Conservation (phyloP, 2,113 vertebrate genomes). For the Tapirus terrestris region DNA sequence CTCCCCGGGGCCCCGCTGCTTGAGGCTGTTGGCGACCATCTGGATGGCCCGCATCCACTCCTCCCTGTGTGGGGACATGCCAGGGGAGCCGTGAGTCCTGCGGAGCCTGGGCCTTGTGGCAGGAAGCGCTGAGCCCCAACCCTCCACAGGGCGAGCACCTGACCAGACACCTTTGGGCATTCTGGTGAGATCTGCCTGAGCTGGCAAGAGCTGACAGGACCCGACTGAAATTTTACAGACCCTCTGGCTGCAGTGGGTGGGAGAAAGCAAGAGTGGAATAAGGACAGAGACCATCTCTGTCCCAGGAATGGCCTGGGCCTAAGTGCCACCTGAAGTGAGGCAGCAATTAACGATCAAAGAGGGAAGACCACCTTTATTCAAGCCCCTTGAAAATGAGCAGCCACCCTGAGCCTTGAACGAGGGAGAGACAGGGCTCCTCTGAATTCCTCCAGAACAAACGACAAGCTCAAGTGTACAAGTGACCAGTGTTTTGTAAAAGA, state of each 20-base stretch:
- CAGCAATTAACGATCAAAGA: background rate
- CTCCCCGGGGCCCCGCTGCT: constrained; percentile 88
- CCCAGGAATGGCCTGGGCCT: background rate
- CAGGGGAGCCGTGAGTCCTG: background rate
- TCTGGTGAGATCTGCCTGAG: background rate
- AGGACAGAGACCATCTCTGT: background rate
- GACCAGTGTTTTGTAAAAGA: background rate
- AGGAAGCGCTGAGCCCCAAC: background rate
- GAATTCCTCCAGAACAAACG: background rate
- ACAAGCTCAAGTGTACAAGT: background rate
- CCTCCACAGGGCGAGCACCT: background rate
- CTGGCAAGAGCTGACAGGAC: background rate
- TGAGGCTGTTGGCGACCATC: constrained; percentile 94
- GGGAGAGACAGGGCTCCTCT: background rate
- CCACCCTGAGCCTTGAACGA: background rate
- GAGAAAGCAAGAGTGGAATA: rapidly evolving
- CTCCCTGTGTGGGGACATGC: constrained; percentile 84
- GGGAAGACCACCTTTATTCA: background rate
- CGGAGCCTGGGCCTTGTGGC: background rate
- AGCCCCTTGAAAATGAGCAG: background rate
- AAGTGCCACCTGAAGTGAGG: background rate
- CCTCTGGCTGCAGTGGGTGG: background rate
- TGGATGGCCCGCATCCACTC: constrained; percentile 97
- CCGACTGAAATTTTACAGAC: background rate
- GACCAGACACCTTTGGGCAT: background rate